phyloP scores from a whole-genome alignment of 2,113 vertebrate genomes.

The Corythornis cristatus region DNA sequence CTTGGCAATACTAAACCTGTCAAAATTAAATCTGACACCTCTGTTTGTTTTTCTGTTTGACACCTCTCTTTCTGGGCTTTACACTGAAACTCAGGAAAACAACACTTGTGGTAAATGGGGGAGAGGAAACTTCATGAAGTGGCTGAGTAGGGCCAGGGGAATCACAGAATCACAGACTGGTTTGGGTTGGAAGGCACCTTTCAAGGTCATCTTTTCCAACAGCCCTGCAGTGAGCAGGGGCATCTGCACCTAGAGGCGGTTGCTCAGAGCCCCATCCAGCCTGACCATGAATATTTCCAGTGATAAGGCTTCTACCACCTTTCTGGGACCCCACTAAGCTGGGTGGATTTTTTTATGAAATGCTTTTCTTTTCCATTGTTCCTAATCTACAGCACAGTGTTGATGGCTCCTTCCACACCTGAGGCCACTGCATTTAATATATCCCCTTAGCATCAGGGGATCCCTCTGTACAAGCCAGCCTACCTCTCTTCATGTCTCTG shows the following conservation, averaged over 20 bases:
- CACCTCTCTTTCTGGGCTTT: not conserved
- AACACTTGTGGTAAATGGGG: not conserved
- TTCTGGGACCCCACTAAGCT: not conserved
- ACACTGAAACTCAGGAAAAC: not conserved
- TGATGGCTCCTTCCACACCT: not conserved
- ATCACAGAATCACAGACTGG: not conserved
- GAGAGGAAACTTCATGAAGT: not conserved
- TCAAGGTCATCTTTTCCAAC: too few species aligned
- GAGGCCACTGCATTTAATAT: not conserved
- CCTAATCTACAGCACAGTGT: not conserved
- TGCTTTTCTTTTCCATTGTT: not conserved
- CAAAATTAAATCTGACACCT: not conserved
- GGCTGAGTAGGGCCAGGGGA: not conserved
- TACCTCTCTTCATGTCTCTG: not conserved
- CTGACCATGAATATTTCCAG: too few species aligned
- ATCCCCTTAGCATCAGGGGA: not conserved
- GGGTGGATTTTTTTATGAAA: not conserved
- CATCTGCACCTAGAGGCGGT: not conserved
- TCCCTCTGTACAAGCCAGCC: not conserved
- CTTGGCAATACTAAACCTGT: not conserved
- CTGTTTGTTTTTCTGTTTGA: not conserved
- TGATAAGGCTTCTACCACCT: not conserved
- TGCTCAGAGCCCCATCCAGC: not conserved
- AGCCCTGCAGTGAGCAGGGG: not conserved
- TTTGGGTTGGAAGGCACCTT: too few species aligned